Percentiles rank a stretch among this genome's conserved stretches.
These are phyloP conservation scores for Heliconius ethilla DNA, from an alignment of 2,888 invertebrate species.

Conservation along the genomic window DNA sequence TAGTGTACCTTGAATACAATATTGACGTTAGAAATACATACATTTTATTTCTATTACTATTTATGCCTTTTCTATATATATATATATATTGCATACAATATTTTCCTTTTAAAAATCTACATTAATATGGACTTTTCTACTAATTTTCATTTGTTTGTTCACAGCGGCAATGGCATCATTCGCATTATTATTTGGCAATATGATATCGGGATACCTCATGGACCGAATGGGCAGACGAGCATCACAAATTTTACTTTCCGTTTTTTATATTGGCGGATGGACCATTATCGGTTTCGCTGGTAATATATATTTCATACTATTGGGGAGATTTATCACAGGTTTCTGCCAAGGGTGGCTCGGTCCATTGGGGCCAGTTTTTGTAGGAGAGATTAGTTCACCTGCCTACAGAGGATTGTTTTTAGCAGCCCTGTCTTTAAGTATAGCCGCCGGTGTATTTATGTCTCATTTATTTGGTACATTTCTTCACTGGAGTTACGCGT, in stretches of 20 bases:
- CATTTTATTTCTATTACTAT: not conserved
- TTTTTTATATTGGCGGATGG: slow-evolving; percentile 83
- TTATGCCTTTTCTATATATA: no score
- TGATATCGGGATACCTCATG: slow-evolving; percentile 83
- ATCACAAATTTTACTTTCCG: slow-evolving; percentile 77
- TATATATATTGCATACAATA: not conserved
- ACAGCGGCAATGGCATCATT: slow-evolving; percentile 84
- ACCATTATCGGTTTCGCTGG: slow-evolving; percentile 78
- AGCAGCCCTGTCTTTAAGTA: slow-evolving; percentile 83
- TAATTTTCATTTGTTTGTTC: slow-evolving; percentile 49
- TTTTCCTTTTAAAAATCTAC: not conserved
- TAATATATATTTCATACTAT: slow-evolving; percentile 71
- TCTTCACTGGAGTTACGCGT: slow-evolving; percentile 82
- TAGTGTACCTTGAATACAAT: not conserved
- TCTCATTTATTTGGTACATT: slow-evolving; percentile 85
- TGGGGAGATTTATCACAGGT: slow-evolving; percentile 82
- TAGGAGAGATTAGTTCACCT: slow-evolving; percentile 83
- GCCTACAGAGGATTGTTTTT: slow-evolving; percentile 84
- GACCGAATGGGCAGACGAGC: slow-evolving; percentile 82
- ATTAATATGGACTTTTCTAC: not conserved
- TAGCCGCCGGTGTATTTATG: slow-evolving; percentile 84
- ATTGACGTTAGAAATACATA: not conserved
- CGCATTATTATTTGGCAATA: slow-evolving; percentile 83
- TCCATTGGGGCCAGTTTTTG: slow-evolving; percentile 81
- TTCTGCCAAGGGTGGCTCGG: slow-evolving; percentile 82